Conservation (phyloP, 1,140 invertebrate species). For the Bombus sibiricus region DNA sequence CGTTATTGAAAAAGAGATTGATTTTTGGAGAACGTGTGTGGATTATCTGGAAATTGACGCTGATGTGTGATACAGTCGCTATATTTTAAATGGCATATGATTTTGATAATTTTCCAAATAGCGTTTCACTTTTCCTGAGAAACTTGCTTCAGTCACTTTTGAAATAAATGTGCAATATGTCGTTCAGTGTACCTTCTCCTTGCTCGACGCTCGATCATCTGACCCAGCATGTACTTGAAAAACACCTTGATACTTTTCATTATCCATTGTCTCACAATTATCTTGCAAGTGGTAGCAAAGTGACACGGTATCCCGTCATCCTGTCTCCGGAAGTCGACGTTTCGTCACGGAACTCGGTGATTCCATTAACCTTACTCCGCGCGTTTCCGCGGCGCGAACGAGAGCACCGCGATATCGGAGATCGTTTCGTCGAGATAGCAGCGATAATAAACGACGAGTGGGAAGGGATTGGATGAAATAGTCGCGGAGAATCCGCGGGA, state of each 20-base stretch:
- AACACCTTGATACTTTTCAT: background rate
- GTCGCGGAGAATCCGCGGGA: background rate
- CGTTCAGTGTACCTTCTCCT: too few species aligned
- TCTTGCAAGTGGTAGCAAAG: background rate
- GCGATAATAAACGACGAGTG: conserved; percentile 12
- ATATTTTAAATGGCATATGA: too few species aligned
- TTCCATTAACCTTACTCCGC: conserved; percentile 21
- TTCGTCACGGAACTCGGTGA: conserved; percentile 5
- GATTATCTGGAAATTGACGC: background rate
- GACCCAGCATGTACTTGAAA: background rate
- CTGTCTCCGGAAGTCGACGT: background rate
- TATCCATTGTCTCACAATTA: too few species aligned
- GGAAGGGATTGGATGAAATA: background rate
- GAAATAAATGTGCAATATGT: too few species aligned
- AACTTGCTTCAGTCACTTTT: too few species aligned
- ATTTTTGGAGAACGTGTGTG: background rate
- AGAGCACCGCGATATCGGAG: conserved; percentile 7
- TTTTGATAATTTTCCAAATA: too few species aligned
- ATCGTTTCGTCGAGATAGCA: conserved; percentile 1
- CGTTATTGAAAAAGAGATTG: background rate
- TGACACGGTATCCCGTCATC: background rate
- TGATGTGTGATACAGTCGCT: too few species aligned
- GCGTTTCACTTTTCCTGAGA: too few species aligned
- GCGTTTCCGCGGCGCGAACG: background rate
- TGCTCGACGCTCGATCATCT: too few species aligned